Percentiles rank a stretch among this genome's conserved stretches.
phyloP scores from a whole-genome alignment of 2,888 invertebrate species.

The Apotomis capreana region DNA sequence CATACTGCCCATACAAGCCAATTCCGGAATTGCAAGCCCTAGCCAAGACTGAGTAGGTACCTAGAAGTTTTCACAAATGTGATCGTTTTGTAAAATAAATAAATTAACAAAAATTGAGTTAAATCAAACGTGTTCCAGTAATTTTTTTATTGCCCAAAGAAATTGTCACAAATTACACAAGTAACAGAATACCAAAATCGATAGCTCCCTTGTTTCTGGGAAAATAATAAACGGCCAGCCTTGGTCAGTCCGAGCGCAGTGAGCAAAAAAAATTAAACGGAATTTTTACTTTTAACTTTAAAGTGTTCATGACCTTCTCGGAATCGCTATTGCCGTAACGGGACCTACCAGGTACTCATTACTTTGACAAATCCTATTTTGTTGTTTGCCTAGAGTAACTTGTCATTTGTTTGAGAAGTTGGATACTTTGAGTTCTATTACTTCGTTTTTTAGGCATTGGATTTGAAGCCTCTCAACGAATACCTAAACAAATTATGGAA shows the following conservation, averaged over 20 bases:
- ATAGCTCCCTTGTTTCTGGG: constrained; percentile 29
- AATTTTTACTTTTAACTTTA: constrained; percentile 65
- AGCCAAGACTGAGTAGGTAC: no score
- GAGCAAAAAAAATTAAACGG: constrained; percentile 71
- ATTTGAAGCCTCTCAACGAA: neutral
- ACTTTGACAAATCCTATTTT: constrained; percentile 48
- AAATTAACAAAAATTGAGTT: no score
- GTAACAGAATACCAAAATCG: neutral
- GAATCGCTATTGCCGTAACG: constrained; percentile 78
- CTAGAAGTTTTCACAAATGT: no score
- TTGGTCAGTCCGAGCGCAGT: constrained; percentile 48
- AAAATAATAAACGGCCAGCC: constrained; percentile 49
- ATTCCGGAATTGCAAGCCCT: no score
- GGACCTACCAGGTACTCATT: constrained; percentile 72
- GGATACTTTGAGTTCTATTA: neutral
- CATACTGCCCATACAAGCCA: no score
- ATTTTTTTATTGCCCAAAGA: constrained; percentile 4
- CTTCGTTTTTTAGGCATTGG: neutral
- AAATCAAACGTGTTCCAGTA: neutral
- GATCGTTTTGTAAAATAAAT: no score
- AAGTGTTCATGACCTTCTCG: constrained; percentile 78
- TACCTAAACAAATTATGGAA: neutral
- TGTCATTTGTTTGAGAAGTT: neutral
- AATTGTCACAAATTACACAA: constrained; percentile 19
- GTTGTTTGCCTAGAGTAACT: constrained; percentile 2